Evolutionary conservation across 92 coral and sea anemone species (phyloP).

Genomic region (Porites lobata): DNA sequence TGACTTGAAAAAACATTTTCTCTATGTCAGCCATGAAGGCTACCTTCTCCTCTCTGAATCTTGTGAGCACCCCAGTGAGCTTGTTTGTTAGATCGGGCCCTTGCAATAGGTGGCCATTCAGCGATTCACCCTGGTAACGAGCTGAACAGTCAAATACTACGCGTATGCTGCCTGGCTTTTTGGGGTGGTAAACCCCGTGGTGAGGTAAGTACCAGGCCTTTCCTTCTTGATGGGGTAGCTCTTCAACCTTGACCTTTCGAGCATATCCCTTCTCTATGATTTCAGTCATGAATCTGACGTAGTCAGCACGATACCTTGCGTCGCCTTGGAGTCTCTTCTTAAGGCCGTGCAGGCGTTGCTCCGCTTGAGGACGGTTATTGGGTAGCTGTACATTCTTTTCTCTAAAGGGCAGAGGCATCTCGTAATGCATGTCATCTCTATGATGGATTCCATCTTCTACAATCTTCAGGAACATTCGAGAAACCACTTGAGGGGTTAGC

Average conservation of each 20-base stretch:
- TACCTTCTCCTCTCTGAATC: conserved; percentile 15
- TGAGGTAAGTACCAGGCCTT: conserved; percentile 32
- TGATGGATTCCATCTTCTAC: conserved; percentile 65
- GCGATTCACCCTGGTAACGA: conserved; percentile 13
- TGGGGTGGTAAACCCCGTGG: conserved; percentile 37
- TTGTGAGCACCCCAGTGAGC: conserved; percentile 21
- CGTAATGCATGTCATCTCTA: conserved; percentile 52
- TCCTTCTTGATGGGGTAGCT: too few relatives aligned
- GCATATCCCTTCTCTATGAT: conserved; percentile 31
- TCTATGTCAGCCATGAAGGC: conserved; percentile 43
- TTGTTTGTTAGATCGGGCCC: conserved; percentile 38
- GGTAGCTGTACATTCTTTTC: conserved; percentile 13
- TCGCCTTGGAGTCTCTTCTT: conserved; percentile 14
- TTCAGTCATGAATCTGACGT: conserved; percentile 16
- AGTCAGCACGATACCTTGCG: conserved; percentile 3
- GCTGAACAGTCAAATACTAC: conserved; percentile 12
- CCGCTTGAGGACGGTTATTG: conserved; percentile 7
- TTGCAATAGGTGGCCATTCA: conserved; percentile 29
- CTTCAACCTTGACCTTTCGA: conserved; percentile 6
- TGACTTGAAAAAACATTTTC: conserved; percentile 32
- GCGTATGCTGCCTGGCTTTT: conserved; percentile 9
- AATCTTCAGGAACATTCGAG: conserved; percentile 56
- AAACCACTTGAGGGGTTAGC: conserved; percentile 45
- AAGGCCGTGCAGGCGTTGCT: conserved; percentile 19
- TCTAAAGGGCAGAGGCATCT: conserved; percentile 47